Conservation (phyloP, 2,888 invertebrate species). For the Thymelicus acteon region DNA sequence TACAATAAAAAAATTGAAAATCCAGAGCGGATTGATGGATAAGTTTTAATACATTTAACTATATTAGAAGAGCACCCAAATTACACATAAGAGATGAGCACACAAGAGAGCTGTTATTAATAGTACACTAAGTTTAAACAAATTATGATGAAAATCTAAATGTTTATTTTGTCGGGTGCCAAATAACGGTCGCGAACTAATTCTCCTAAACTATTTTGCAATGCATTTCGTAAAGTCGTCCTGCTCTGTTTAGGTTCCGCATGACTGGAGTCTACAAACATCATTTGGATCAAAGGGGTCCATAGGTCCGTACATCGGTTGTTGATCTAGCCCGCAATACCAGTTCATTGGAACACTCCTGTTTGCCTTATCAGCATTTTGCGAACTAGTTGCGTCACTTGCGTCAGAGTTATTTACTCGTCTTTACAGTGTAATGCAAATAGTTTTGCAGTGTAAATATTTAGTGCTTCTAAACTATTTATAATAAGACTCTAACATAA, state of each 20-base stretch:
- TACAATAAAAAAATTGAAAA: too few species aligned
- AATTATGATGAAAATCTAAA: not conserved
- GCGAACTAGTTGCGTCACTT: not conserved
- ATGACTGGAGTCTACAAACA: slow-evolving; percentile 1
- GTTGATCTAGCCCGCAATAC: not conserved
- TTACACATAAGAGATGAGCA: too few species aligned
- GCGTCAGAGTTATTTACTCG: not conserved
- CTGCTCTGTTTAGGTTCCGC: not conserved
- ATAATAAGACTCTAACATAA: too few species aligned
- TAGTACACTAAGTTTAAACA: not conserved
- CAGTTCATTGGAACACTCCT: slow-evolving; percentile 1
- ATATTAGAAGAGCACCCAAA: too few species aligned
- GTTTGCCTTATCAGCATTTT: not conserved
- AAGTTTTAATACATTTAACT: too few species aligned
- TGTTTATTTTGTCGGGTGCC: not conserved
- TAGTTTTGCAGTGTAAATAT: too few species aligned
- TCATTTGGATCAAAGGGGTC: not conserved
- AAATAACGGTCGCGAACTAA: not conserved
- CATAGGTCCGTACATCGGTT: not conserved
- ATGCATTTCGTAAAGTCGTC: not conserved
- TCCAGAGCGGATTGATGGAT: too few species aligned
- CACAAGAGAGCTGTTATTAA: too few species aligned
- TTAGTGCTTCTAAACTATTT: too few species aligned
- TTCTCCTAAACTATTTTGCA: not conserved
- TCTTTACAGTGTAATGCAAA: not conserved